phyloP scores from a whole-genome alignment of 2,797 vertebrate genomes.

The Diceros bicornis region DNA sequence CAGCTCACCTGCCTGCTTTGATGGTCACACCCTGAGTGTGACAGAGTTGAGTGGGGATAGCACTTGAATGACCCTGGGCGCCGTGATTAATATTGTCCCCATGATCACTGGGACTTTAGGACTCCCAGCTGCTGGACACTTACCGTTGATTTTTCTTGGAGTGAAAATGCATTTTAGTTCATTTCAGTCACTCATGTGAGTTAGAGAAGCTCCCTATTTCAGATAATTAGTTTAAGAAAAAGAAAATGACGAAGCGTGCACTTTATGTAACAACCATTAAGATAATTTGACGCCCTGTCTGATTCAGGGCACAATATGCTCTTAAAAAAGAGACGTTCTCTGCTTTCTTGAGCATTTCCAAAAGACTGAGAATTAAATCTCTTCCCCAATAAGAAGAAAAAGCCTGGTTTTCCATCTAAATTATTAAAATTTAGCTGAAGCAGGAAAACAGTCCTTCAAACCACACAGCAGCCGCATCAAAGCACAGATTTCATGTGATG shows the following conservation, averaged over 20 bases:
- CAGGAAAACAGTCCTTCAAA: background rate
- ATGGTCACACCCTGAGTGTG: rapidly evolving
- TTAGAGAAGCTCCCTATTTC: constrained; percentile 27
- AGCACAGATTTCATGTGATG: background rate
- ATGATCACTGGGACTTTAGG: rapidly evolving
- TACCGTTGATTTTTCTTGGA: background rate
- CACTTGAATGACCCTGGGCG: rapidly evolving
- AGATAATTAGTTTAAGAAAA: background rate
- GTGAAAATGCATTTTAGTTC: background rate
- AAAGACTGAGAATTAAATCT: constrained; percentile 59
- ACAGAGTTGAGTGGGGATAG: rapidly evolving
- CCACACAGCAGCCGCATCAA: background rate
- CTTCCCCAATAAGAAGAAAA: constrained; percentile 66
- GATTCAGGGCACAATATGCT: constrained; percentile 69
- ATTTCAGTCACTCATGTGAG: background rate
- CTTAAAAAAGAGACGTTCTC: constrained; percentile 56
- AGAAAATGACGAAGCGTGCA: constrained; percentile 64
- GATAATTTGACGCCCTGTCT: constrained; percentile 51
- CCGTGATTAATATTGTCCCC: rapidly evolving
- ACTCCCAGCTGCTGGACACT: background rate
- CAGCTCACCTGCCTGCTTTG: rapidly evolving
- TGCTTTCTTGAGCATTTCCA: constrained; percentile 40
- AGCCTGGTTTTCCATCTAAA: constrained; percentile 46
- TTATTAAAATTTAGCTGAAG: background rate
- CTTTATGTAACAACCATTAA: constrained; percentile 70